Conservation (phyloP, 2,113 vertebrate genomes). For the Ictalurus punctatus region DNA sequence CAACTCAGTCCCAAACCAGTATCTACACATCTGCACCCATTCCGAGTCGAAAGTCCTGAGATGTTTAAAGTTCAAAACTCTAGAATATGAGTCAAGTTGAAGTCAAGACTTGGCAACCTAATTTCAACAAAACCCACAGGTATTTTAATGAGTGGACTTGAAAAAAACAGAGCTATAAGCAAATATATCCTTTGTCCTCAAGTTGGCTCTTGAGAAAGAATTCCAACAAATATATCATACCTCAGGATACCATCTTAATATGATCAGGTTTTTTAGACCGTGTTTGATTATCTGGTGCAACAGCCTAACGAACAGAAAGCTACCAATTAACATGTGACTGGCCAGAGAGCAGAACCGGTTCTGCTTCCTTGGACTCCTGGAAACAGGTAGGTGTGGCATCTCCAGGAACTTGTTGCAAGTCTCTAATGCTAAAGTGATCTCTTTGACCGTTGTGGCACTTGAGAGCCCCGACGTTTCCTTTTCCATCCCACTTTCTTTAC, state of each 20-base stretch:
- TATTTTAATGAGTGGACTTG: background rate
- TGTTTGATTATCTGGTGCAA: background rate
- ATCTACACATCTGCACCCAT: background rate
- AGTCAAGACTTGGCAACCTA: background rate
- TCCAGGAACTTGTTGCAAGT: background rate
- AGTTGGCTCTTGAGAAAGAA: background rate
- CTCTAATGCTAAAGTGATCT: background rate
- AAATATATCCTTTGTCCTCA: background rate
- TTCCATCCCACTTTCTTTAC: background rate
- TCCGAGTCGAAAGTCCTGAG: no score
- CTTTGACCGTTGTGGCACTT: background rate
- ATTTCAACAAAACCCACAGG: background rate
- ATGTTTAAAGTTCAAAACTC: no score
- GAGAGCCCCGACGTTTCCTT: background rate
- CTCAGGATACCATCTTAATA: background rate
- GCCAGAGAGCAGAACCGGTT: background rate
- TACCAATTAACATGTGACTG: background rate
- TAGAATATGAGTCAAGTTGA: no score
- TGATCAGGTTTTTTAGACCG: background rate
- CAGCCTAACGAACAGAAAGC: background rate
- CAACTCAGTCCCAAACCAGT: no score
- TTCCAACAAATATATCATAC: no score
- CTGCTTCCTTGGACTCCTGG: background rate
- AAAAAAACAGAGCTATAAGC: no score
- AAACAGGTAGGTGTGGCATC: background rate